Evolutionary conservation across 2,888 invertebrate genomes (phyloP), one percentile per base, ranked within the genome.

Genomic region (Ypsolopha scabrella): DNA sequence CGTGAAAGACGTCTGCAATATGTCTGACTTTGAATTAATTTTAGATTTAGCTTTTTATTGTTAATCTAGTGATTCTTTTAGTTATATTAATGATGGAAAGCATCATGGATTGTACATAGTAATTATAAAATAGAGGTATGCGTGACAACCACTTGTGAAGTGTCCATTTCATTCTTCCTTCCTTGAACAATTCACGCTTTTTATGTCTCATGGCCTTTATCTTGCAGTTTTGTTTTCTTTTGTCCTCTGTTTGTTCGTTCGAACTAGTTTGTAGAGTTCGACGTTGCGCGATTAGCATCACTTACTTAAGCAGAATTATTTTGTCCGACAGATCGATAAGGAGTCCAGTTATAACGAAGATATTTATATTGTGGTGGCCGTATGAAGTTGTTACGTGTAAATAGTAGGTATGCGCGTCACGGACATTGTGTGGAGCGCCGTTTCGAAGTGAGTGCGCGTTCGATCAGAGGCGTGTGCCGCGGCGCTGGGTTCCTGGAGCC

Each of bases 1-100:
- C 48, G 49, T 49, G 49, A 50, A 50, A 82, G 76, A 83, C 80
- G 82, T 83, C 82, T 83, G 77, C 83, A 85, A 87, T 83, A 87
- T 87, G 87, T 87, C 87, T 78, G 87, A 86, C 85, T 83, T 85
- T 72, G 80, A 80, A 83, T 85, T 86, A 86, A 85, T 82, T 85
- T 85, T 85, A 86, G 83, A 81, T 72, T 77, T 75, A 76, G 68
- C 68, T 61, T 79, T 61, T 49, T 60, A 72, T 72, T 63, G 63
- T 75, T 50, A 54, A 52, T 54, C 47, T 37, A 72, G 67, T 69
- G 72, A 71, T 66, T 70, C 64, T 55, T 61, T 8, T 61, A 58
- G 60, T 67, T 63, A 67, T 68, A 68, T 65, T 62, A 67, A 55
- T 66, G 62, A 37, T 66, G 66, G 66, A 70, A 55, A 61, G 70